These are phyloP conservation scores for Luehdorfia chinensis DNA, from an alignment of 1,140 invertebrate genomes.

Conservation along the genomic window DNA sequence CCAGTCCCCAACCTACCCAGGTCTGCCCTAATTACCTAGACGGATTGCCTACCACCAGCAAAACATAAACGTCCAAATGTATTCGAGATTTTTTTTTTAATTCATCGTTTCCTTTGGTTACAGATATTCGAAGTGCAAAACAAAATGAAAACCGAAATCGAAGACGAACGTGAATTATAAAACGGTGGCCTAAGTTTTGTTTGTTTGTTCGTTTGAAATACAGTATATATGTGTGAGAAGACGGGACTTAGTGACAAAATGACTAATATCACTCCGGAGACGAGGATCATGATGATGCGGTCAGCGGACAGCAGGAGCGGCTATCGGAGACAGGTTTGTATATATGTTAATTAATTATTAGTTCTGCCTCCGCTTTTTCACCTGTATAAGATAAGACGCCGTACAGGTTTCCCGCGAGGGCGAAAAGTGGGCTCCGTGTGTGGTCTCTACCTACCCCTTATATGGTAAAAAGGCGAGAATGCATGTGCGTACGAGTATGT, in stretches of 20 bases:
- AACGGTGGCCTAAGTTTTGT: background rate
- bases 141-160: background rate
- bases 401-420: too few species aligned
- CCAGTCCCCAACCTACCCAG: too few species aligned
- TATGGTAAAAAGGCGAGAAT: too few species aligned
- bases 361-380: too few species aligned
- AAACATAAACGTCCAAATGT: too few species aligned
- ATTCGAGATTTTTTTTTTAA: too few species aligned
- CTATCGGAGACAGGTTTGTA: conserved; percentile 53
- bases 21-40: too few species aligned
- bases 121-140: background rate
- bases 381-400: too few species aligned
- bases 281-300: conserved; percentile 65
- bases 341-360: background rate
- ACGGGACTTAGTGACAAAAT: conserved; percentile 46
- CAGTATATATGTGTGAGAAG: conserved; percentile 57
- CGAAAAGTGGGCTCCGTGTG: too few species aligned
- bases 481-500: too few species aligned
- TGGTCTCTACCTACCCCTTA: too few species aligned
- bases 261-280: conserved; percentile 63
- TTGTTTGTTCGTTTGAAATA: conserved; percentile 22
- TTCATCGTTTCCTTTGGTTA: conserved; percentile 1
- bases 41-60: too few species aligned
- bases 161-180: background rate
- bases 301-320: conserved; percentile 46